These are phyloP conservation scores for Labeo catla DNA, from an alignment of 2,113 vertebrate genomes.

Conservation along the genomic window DNA sequence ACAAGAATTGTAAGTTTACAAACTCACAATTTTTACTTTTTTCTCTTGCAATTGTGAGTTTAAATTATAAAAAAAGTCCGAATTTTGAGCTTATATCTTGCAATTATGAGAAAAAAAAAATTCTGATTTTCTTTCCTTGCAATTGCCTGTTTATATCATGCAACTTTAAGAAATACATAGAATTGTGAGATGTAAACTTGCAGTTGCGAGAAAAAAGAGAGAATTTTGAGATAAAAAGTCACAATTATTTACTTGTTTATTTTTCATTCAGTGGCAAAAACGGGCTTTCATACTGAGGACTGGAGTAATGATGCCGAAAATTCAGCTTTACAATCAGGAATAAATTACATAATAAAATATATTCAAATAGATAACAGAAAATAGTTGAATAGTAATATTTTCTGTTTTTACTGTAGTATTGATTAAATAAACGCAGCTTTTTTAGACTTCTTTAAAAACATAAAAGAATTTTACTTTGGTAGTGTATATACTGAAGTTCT, in stretches of 20 bases:
- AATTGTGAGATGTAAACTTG: too few species aligned
- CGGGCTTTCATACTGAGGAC: neutral
- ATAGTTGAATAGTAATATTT: neutral
- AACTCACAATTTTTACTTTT: too few species aligned
- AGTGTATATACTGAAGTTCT: neutral
- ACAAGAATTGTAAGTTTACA: too few species aligned
- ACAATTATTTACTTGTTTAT: too few species aligned
- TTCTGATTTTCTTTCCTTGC: too few species aligned
- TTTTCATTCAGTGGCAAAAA: neutral
- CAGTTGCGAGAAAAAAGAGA: too few species aligned
- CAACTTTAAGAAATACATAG: neutral
- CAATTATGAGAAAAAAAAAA: too few species aligned
- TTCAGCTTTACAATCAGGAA: neutral
- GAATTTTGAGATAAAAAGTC: too few species aligned
- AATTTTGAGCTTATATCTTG: too few species aligned
- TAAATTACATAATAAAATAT: neutral
- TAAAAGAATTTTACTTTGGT: neutral
- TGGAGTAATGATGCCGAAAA: neutral
- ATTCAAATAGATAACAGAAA: neutral
- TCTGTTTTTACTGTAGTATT: neutral
- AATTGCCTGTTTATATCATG: too few species aligned
- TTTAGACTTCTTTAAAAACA: neutral
- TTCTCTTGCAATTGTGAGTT: too few species aligned
- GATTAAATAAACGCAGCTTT: neutral
- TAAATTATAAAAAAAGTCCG: too few species aligned